phyloP scores from a whole-genome alignment of 2,113 vertebrate genomes.

The Chamaetylas fuelleborni region DNA sequence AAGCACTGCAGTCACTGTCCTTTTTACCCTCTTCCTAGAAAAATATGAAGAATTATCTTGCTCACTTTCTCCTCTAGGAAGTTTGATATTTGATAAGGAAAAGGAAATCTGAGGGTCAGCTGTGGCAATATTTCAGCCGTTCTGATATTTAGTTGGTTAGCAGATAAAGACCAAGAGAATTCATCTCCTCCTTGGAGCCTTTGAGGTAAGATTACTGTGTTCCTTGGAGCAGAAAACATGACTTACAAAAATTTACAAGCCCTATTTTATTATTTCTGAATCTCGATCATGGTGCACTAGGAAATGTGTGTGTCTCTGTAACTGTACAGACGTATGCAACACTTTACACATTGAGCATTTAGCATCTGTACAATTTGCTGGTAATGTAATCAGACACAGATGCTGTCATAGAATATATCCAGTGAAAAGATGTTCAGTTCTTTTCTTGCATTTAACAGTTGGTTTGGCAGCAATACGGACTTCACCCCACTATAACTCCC shows the following conservation, averaged over 20 bases:
- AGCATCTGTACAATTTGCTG: background rate
- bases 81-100: background rate
- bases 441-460: background rate
- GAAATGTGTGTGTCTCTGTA: background rate
- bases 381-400: background rate
- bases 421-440: background rate
- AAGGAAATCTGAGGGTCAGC: background rate
- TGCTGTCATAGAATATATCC: background rate
- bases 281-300: background rate
- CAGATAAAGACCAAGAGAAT: background rate
- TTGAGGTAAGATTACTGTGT: background rate
- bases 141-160: background rate
- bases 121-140: background rate
- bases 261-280: background rate
- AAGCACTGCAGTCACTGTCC: background rate
- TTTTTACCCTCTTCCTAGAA: background rate
- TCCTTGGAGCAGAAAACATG: background rate
- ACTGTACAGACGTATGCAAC: background rate
- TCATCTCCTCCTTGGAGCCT: background rate
- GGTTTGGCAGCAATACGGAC: background rate
- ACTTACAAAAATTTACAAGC: background rate
- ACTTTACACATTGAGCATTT: background rate
- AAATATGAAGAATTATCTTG: background rate
- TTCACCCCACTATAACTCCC: background rate
- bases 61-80: background rate